phyloP scores from a whole-genome alignment of 1,140 invertebrate genomes.

The Drosophila sulfurigaster region DNA sequence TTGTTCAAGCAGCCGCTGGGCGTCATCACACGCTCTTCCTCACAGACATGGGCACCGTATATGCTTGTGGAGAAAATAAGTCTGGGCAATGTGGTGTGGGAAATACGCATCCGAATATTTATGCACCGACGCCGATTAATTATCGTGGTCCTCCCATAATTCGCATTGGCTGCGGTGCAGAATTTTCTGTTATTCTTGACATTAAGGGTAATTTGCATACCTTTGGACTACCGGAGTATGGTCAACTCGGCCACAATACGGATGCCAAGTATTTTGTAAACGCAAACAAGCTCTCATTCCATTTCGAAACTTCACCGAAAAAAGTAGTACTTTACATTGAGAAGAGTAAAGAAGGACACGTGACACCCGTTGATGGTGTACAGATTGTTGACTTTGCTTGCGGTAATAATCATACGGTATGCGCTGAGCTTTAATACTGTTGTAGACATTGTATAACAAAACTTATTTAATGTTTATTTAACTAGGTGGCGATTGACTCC shows the following conservation, averaged over 20 bases:
- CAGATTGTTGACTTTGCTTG: slow-evolving; percentile 96
- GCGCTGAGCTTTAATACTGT: slow-evolving; percentile 36
- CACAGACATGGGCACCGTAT: slow-evolving; percentile 94
- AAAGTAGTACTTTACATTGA: slow-evolving; percentile 94
- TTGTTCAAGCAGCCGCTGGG: slow-evolving; percentile 94
- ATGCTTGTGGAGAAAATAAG: slow-evolving; percentile 95
- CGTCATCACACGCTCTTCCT: slow-evolving; percentile 95
- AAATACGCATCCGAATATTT: slow-evolving; percentile 89
- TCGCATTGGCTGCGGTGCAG: slow-evolving; percentile 95
- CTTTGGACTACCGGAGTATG: slow-evolving; percentile 96
- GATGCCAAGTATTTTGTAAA: slow-evolving; percentile 97
- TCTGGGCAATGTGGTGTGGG: slow-evolving; percentile 95
- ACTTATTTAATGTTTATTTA: not conserved
- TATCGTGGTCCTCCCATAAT: slow-evolving; percentile 92
- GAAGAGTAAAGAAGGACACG: slow-evolving; percentile 94
- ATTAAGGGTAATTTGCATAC: slow-evolving; percentile 95
- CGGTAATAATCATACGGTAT: slow-evolving; percentile 95
- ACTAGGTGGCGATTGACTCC: slow-evolving; percentile 92
- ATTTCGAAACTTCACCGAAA: slow-evolving; percentile 93
- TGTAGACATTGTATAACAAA: too few species aligned
- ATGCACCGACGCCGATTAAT: slow-evolving; percentile 91
- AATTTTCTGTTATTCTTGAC: slow-evolving; percentile 96
- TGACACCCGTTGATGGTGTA: slow-evolving; percentile 93
- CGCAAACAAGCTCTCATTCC: slow-evolving; percentile 93
- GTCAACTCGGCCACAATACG: slow-evolving; percentile 96